Conservation (phyloP, 2,113 vertebrate species). For the Scortum barcoo region DNA sequence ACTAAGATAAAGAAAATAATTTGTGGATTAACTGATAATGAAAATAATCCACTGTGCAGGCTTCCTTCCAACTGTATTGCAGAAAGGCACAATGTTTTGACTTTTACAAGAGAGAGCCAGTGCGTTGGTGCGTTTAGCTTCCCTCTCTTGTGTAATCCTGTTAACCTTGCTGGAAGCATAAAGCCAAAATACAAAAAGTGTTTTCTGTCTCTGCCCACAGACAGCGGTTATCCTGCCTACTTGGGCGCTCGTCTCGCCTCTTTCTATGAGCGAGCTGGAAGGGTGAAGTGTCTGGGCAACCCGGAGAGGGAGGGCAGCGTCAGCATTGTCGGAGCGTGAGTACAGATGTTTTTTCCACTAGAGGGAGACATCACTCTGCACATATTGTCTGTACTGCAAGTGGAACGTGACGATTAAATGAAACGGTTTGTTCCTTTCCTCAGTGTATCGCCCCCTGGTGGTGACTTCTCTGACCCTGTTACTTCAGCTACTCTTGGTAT, state of each 20-base stretch:
- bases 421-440: neutral
- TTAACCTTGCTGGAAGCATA: neutral
- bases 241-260: conserved; percentile 95
- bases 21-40: neutral
- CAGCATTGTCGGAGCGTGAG: conserved; percentile 99
- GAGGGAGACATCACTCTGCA: conserved; percentile 47
- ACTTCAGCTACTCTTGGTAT: conserved; percentile 98
- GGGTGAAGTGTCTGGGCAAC: conserved; percentile 98
- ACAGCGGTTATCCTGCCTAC: conserved; percentile 98
- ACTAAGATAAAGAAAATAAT: neutral
- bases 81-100: neutral
- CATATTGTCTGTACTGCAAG: neutral
- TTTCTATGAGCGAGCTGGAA: conserved; percentile 96
- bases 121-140: neutral
- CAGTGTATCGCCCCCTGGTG: conserved; percentile 97
- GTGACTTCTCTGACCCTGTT: conserved; percentile 98
- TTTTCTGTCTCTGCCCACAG: conserved; percentile 79
- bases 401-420: neutral
- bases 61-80: neutral
- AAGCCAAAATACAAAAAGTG: neutral
- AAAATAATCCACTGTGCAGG: neutral
- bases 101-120: neutral
- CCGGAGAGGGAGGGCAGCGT: conserved; percentile 97
- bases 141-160: neutral
- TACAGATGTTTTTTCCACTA: conserved; percentile 61